Evolutionary conservation across 2,113 vertebrate species (phyloP), one percentile per base, ranked within the genome.

Genomic region (Corythornis cristatus): DNA sequence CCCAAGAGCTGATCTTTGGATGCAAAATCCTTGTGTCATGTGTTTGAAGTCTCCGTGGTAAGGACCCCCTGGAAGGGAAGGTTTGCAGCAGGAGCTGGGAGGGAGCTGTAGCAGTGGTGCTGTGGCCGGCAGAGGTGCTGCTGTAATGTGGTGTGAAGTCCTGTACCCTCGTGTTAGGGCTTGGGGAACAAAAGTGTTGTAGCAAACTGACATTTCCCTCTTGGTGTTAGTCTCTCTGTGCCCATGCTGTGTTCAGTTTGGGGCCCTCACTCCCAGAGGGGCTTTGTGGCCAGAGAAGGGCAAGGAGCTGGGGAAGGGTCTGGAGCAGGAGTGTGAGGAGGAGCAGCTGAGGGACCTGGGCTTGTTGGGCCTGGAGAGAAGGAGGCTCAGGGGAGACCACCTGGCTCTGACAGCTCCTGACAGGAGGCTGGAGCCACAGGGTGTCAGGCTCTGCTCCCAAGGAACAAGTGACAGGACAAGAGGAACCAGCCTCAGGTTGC

Each of bases 31-130:
- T 67, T 48, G 29, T n/a, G 7, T 83, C 67, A 45, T 17, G 62
- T 77, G 11, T 83, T 67, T 37, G 72, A 60, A 58, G 53, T 76
- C 53, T 90, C 90, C 40, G 6, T 89, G 88, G 74, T 66, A 90
- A 68, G 90, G 60, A 28, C 51, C 56, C 74, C 71, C 75, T 58
- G 71, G 83, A 90, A 87, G 15, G 83, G 9, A 65, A 7, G 71
- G 66, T 26, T 90, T 89, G 70, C 58, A 68, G 83, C 33, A 14
- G 92, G 71, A 83, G 58, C 70, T 33, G 75, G 28, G 33, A 13
- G 51, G 35, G 53, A 25, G 51, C 16, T 0, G 33, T 53, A 33
- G 71, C 6, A 16, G 10, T 54, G 74, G 74, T 42, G 31, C 10
- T 53, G 37, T 64, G 18, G 50, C 4, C 58, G 15, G 86, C 21